Base-by-base conservation (phyloP, 2,888 invertebrate species). In the Thecocarcelia acutangulata region DNA sequence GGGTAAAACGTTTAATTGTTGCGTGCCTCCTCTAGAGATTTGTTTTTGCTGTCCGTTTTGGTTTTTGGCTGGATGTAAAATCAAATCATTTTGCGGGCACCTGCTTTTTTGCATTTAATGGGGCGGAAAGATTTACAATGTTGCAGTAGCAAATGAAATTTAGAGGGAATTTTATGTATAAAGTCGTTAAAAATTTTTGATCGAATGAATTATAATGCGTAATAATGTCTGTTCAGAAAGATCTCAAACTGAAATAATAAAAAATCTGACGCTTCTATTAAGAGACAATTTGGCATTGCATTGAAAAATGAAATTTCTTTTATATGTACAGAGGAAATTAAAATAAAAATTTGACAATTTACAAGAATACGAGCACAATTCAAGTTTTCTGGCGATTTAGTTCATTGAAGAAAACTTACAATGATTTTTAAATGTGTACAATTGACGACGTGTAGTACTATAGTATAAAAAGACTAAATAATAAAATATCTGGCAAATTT, bases 1-100 rank as follows among this genome's bases (percentile, higher is more conserved):
- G 70, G 82, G 46, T 74, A 75, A 82, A 82, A 82, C 78, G 78
- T 82, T 82, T 78, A 82, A 82, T 82, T 82, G 68, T 77, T 58
- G 72, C 61, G 48, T 68, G 33, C 44, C 46, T 52, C 58, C 37
- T 24, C n/a, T 48, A 59, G 40, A 63, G 54, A 44, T 6, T 48
- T 13, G n/a, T 42, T 42, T 5, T 40, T 33, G 4, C 17, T 19
- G 13, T 13, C 17, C 61, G 40, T 19, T 42, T 59, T 28, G 52
- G 40, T 44, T 70, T 33, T 52, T 61, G 68, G 24, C 52, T 50
- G 74, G 44, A 75, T 70, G 70, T 75, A 52, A 66, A 78, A 70
- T 70, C 6, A 63, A 66, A 66, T 70, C 58, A 12, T 82, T 75
- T 74, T 75, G 40, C n/a, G 17, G 78, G 70, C 82, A 82, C 82